Percentiles rank a stretch among this genome's conserved stretches.
Evolutionary conservation across 2,888 invertebrate genomes (phyloP).

Genomic region (Scaptomyza polygonia): DNA sequence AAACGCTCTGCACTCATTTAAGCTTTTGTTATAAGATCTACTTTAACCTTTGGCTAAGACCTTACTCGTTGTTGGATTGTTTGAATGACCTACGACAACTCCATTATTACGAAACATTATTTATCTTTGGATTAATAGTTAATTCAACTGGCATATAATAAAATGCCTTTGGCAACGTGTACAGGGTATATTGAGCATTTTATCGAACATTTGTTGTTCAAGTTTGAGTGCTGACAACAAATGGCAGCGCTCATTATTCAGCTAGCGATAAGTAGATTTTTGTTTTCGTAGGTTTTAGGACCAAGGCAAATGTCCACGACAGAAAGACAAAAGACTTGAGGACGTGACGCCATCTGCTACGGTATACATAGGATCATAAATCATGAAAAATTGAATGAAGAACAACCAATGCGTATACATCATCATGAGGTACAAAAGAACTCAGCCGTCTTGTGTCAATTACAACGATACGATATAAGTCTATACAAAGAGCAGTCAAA

Average conservation of each 20-base stretch:
- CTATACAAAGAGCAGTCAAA: background rate
- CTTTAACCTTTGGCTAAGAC: background rate
- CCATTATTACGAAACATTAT: background rate
- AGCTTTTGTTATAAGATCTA: background rate
- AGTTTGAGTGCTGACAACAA: slow-evolving; percentile 21
- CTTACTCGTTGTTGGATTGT: background rate
- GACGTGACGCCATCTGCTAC: slow-evolving; percentile 48
- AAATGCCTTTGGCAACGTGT: background rate
- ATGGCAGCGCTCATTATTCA: slow-evolving; percentile 25
- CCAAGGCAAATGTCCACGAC: slow-evolving; percentile 3
- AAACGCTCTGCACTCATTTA: background rate
- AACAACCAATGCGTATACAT: slow-evolving; percentile 37
- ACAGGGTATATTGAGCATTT: slow-evolving; percentile 27
- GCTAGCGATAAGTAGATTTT: slow-evolving; percentile 37
- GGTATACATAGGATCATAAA: slow-evolving; percentile 27
- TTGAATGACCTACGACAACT: background rate
- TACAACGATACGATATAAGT: background rate
- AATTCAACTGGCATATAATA: slow-evolving; percentile 2
- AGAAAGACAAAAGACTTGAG: slow-evolving; percentile 20
- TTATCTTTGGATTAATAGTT: background rate
- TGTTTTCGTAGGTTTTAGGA: slow-evolving; percentile 21
- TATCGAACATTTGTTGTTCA: slow-evolving; percentile 27
- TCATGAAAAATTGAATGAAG: slow-evolving; percentile 29
- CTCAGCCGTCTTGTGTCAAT: background rate
- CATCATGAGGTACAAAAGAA: slow-evolving; percentile 15